Base-by-base conservation (phyloP, 2,888 invertebrate species). In the Drosophila colorata region DNA sequence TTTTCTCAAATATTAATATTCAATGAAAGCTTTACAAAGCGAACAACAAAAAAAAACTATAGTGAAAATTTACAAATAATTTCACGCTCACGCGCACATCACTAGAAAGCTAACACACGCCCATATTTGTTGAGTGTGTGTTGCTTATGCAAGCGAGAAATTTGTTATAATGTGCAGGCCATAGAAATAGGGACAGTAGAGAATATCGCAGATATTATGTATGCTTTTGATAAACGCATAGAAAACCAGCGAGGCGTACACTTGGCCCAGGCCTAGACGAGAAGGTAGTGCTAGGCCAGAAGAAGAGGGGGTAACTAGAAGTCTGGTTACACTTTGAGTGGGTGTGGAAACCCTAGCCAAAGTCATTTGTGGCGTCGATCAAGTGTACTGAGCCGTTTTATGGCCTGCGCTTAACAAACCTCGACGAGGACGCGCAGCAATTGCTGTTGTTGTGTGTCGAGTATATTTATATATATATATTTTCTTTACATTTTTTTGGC, bases 91-190 rank as follows among this genome's bases (percentile, higher is more conserved):
- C 63, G 63, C 25, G 59, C 79, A 37, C 75, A 69, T 78, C 78
- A 43, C 79, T 78, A 74, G 47, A 53, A 58, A 46, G 56, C 64
- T 14, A 53, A 46, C 66, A 56, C 28, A 28, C 61, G 59, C 63
- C 33, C 69, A 59, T 78, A 63, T 76, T 69, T 79, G 76, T 65
- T 75, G 59, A 65, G 74, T 80, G 66, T 87, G 69, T 71, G 87
- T 69, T 84, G 83, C 83, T 84, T 84, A 89, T 84, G 86, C 87
- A 88, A 89, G 88, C 90, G 89, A 78, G 78, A 89, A 88, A 88
- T 88, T 90, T 87, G 82, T 87, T 87, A 80, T 90, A 89, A 88
- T 87, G 78, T 83, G 85, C 74, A 38, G 76, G 63, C 67, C 74
- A 86, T 74, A 71, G 74, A 79, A 86, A 76, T 67, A 56, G 66